A percentile compares a stretch with the other conserved stretches of the same genome.
Evolutionary conservation across 2,113 vertebrate genomes (phyloP).

Genomic region (Ceyx melanurus): DNA sequence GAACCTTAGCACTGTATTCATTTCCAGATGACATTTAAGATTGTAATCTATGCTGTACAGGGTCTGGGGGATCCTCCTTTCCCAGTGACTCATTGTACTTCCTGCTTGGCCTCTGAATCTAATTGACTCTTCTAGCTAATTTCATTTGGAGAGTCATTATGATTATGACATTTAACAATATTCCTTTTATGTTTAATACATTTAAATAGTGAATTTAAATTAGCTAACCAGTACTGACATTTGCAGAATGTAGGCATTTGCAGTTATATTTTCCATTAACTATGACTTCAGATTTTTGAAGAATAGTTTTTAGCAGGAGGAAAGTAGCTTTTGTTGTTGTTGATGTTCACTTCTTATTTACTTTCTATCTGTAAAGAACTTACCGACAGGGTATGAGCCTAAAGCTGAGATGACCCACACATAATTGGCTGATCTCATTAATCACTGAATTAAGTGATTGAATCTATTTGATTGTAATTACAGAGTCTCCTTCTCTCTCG

Average conservation of each 20-base stretch:
- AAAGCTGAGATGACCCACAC: slow-evolving; percentile 46
- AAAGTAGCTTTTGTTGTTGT: background rate
- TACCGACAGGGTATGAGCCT: background rate
- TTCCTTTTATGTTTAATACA: slow-evolving; percentile 50
- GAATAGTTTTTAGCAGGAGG: background rate
- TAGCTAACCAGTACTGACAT: slow-evolving; percentile 5
- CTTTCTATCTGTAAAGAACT: background rate
- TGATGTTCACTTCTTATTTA: background rate
- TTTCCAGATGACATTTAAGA: slow-evolving; percentile 60
- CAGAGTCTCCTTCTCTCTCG: background rate
- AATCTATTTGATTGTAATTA: slow-evolving; percentile 67
- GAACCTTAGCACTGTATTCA: background rate
- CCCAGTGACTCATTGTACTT: slow-evolving; percentile 26
- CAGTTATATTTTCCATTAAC: background rate
- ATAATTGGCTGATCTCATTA: slow-evolving; percentile 40
- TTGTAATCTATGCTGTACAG: background rate
- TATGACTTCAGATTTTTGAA: background rate
- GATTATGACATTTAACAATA: slow-evolving; percentile 65
- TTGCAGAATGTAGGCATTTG: background rate
- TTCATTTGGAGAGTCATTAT: slow-evolving; percentile 57
- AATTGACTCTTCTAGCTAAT: slow-evolving; percentile 63
- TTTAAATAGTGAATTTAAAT: slow-evolving; percentile 53
- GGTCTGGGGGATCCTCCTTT: slow-evolving; percentile 50
- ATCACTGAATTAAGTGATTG: slow-evolving; percentile 46
- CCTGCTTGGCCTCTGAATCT: slow-evolving; percentile 58